A percentile compares a stretch with the other conserved stretches of the same genome.
Evolutionary conservation across 2,113 vertebrate species (phyloP).

Genomic region (Reinhardtius hippoglossoides): DNA sequence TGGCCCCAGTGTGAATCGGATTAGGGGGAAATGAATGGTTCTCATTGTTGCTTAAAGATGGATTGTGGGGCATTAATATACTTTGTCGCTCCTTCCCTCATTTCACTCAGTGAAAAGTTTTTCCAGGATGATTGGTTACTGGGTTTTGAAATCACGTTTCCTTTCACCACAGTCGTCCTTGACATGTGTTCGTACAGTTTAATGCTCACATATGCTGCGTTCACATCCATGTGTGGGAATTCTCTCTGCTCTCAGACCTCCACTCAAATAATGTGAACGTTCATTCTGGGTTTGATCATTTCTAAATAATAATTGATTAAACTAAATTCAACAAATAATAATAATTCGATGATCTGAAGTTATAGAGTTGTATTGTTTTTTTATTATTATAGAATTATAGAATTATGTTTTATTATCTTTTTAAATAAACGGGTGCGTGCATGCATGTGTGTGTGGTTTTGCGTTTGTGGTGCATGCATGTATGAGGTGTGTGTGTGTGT

Average conservation of each 20-base stretch:
- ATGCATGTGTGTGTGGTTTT: too few species aligned
- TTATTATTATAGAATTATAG: too few species aligned
- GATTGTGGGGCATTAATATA: constrained; percentile 55
- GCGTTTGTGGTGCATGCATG: too few species aligned
- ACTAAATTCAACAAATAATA: too few species aligned
- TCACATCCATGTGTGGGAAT: not conserved
- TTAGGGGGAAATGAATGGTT: constrained; percentile 68
- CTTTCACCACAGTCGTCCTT: not conserved
- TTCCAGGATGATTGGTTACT: constrained; percentile 23
- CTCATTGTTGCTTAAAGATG: constrained; percentile 68
- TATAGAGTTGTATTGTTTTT: not conserved
- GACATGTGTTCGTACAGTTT: not conserved
- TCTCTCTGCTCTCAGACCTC: not conserved
- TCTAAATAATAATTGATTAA: not conserved
- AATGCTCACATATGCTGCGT: not conserved
- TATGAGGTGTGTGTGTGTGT: too few species aligned
- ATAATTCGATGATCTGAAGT: not conserved
- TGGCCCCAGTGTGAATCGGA: constrained; percentile 61
- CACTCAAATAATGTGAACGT: not conserved
- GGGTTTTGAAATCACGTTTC: constrained; percentile 2
- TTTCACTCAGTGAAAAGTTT: constrained; percentile 15
- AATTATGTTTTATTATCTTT: too few species aligned
- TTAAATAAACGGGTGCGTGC: too few species aligned
- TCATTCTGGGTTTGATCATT: not conserved
- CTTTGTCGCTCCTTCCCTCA: constrained; percentile 34